These are phyloP conservation scores for Oscheius sp. DNA, from an alignment of 2,888 invertebrate species.

Conservation along the genomic window DNA sequence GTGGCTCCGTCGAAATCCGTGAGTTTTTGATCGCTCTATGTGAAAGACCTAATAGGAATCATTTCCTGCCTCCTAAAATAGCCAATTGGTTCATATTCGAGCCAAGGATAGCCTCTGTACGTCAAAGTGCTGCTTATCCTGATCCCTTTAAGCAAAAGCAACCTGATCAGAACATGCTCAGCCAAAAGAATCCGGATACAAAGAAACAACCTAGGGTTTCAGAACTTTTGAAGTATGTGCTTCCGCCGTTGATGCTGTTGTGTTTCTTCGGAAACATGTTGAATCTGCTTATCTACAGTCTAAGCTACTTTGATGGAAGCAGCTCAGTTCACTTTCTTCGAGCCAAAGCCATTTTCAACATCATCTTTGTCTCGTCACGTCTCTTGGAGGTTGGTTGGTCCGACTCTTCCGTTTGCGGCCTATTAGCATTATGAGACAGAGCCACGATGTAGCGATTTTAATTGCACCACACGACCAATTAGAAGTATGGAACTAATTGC, in stretches of 20 bases:
- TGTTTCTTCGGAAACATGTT: slow-evolving; percentile 67
- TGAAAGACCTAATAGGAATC: background rate
- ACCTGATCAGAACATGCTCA: background rate
- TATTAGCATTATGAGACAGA: slow-evolving; percentile 7
- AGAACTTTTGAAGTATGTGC: slow-evolving; percentile 57
- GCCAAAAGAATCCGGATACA: background rate
- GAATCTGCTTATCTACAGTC: slow-evolving; percentile 67
- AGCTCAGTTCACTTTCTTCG: slow-evolving; percentile 67
- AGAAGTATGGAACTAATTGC: slow-evolving; percentile 23
- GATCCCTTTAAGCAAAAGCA: slow-evolving; percentile 2
- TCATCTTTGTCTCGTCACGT: slow-evolving; percentile 67
- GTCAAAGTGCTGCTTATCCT: slow-evolving; percentile 11
- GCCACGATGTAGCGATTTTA: slow-evolving; percentile 11
- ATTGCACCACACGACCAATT: slow-evolving; percentile 1
- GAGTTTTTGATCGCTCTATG: slow-evolving; percentile 21
- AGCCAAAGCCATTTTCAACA: slow-evolving; percentile 65
- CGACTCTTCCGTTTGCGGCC: slow-evolving; percentile 6
- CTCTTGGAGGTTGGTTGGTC: slow-evolving; percentile 54
- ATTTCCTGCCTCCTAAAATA: slow-evolving; percentile 25
- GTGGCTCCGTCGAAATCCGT: slow-evolving; percentile 49
- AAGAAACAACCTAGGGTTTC: slow-evolving; percentile 20
- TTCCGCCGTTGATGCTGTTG: slow-evolving; percentile 64
- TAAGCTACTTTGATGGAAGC: slow-evolving; percentile 68
- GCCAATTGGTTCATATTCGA: slow-evolving; percentile 17
- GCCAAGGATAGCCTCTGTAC: slow-evolving; percentile 22